Evolutionary conservation across 2,113 vertebrate species (phyloP), one percentile per base, ranked within the genome.

Genomic region (Protobothrops flavoviridis): DNA sequence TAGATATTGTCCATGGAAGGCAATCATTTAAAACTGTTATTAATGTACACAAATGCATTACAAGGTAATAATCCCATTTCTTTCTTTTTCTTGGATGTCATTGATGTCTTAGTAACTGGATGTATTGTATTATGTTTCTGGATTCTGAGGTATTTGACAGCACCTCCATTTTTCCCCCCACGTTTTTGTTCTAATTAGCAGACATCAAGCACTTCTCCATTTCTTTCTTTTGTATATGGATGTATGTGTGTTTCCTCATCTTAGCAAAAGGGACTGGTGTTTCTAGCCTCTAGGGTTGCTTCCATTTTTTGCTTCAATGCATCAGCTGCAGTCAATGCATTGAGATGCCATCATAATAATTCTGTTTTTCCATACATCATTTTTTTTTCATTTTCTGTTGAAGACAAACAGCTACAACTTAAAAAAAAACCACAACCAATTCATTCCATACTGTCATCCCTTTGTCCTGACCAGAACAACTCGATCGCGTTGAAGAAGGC

Each of bases 391-490:
- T 98, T 92, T 98, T 98, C 97, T 98, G 97, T 98, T 98, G 96
- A 98, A 98, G 97, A 98, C 97, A 95, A 96, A 86, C 92, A 87
- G 55, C 74, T 43, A 94, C 91, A 95, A 94, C 94, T 10, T 10
- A 23, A 85, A 48, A 92, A 94, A 94, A 96, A 97, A 93, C n/a
- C n/a, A 89, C 88, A 98, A 98, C 98, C 98, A 99, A 99, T 99
- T 99, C 99, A 99, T 99, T 98, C 98, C 99, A 99, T 98, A 97
- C 98, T 99, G 98, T 99, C 98, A 99, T 99, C 98, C 98, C 99
- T 99, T 98, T 99, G 98, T 99, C 99, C 99, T 99, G 99, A 99
- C 99, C 99, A 99, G 99, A 99, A 98, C 99, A 99, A 99, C 99
- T 99, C 98, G 99, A 99, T 98, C 99, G 99, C 98, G 99, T 99